These are phyloP conservation scores for Plebejus argus DNA, from an alignment of 2,888 invertebrate genomes.

Conservation along the genomic window DNA sequence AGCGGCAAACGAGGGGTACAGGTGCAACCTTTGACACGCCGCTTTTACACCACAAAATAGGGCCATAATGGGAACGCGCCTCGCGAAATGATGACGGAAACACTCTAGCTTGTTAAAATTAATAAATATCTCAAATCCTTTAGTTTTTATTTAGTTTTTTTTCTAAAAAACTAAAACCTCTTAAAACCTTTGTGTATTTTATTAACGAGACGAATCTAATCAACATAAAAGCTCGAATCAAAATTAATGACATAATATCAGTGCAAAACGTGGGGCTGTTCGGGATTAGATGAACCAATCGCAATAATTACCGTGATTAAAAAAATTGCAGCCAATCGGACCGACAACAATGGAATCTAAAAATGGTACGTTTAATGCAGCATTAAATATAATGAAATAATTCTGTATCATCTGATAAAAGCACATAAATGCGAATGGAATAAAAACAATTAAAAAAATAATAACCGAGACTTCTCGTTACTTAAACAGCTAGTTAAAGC, in stretches of 20 bases:
- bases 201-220: neutral
- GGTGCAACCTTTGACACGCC: constrained; percentile 68
- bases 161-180: neutral
- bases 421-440: constrained; percentile 3
- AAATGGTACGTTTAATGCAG: constrained; percentile 1
- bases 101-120: neutral
- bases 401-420: neutral
- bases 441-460: constrained; percentile 30
- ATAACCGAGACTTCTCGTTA: constrained; percentile 14
- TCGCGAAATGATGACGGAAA: constrained; percentile 10
- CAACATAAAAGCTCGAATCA: neutral
- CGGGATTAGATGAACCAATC: neutral
- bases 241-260: constrained; percentile 17
- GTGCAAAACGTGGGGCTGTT: neutral
- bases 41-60: constrained; percentile 41
- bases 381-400: constrained; percentile 22
- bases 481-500: constrained; percentile 27
- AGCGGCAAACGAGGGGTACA: constrained; percentile 58
- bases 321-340: neutral
- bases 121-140: neutral
- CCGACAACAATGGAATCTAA: neutral
- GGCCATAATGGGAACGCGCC: constrained; percentile 6
- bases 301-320: neutral
- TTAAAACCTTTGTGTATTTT: neutral
- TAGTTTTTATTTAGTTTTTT: neutral